Conservation (phyloP, 2,113 vertebrate genomes). For the Thalassoma bifasciatum region DNA sequence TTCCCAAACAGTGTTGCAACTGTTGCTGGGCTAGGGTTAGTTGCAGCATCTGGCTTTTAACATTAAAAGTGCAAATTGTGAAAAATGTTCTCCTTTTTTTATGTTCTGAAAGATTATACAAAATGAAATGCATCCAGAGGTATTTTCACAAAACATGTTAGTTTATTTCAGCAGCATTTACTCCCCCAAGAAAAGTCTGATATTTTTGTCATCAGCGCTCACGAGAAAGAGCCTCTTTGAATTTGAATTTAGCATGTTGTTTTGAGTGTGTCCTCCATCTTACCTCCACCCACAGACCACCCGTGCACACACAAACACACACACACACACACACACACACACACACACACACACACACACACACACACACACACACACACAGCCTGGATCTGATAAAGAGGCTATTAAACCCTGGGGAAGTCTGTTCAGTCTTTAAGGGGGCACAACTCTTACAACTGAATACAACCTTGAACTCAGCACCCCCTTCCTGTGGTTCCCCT, state of each 20-base stretch:
- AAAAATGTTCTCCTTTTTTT: too few species aligned
- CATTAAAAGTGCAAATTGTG: too few species aligned
- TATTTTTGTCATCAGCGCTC: slow-evolving; percentile 46
- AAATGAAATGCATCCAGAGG: not conserved
- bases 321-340: slow-evolving; percentile 8
- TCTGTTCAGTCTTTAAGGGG: slow-evolving; percentile 74
- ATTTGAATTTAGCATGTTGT: slow-evolving; percentile 79
- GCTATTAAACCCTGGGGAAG: slow-evolving; percentile 80
- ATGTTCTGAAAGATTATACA: too few species aligned
- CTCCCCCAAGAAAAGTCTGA: not conserved
- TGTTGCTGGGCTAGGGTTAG: too few species aligned
- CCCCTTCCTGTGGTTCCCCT: slow-evolving; percentile 45
- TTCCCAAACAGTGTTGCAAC: too few species aligned
- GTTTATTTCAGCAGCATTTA: not conserved
- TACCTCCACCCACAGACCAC: slow-evolving; percentile 69
- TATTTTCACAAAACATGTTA: slow-evolving; percentile 19
- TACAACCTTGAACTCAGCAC: slow-evolving; percentile 75
- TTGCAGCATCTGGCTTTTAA: too few species aligned
- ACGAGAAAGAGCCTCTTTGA: slow-evolving; percentile 74
- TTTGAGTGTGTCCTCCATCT: slow-evolving; percentile 48
- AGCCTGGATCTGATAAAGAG: slow-evolving; percentile 75
- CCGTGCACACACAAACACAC: slow-evolving; percentile 53
- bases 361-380: slow-evolving; percentile 9
- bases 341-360: slow-evolving; percentile 11
- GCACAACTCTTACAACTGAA: slow-evolving; percentile 75